Evolutionary conservation across 2,888 invertebrate genomes (phyloP).

Genomic region (Coenonympha arcania): DNA sequence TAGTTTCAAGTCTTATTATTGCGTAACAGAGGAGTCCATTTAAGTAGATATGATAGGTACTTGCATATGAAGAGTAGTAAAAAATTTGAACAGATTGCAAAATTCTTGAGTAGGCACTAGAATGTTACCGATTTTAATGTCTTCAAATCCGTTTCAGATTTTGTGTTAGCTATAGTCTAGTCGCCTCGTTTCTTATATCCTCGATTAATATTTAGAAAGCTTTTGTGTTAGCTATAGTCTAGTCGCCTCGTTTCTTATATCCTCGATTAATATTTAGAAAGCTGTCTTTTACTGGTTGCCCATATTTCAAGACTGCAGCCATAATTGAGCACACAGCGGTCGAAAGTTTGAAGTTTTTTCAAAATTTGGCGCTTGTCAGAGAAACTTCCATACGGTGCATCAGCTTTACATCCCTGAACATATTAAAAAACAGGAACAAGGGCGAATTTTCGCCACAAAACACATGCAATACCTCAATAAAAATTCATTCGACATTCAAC

Average conservation of each 20-base stretch:
- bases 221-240: too few species aligned
- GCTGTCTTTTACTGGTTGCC: background rate
- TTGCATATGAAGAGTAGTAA: background rate
- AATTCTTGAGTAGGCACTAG: too few species aligned
- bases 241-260: background rate
- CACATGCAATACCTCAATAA: background rate
- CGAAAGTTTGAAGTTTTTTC: background rate
- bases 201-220: background rate
- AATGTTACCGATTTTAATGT: too few species aligned
- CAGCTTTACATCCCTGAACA: background rate
- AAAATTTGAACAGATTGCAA: background rate
- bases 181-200: background rate
- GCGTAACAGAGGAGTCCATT: background rate
- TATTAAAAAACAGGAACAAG: background rate
- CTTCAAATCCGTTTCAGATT: background rate
- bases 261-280: background rate
- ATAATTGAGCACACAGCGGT: background rate
- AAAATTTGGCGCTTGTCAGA: background rate
- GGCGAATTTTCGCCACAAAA: conserved; percentile 2
- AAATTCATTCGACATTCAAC: background rate
- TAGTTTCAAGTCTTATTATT: background rate
- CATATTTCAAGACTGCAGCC: background rate
- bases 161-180: too few species aligned
- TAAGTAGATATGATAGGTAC: too few species aligned
- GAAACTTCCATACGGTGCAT: background rate